Percentiles rank a stretch among this genome's conserved stretches.
phyloP scores from a whole-genome alignment of 2,888 invertebrate species.

The Pseudoips prasinana region DNA sequence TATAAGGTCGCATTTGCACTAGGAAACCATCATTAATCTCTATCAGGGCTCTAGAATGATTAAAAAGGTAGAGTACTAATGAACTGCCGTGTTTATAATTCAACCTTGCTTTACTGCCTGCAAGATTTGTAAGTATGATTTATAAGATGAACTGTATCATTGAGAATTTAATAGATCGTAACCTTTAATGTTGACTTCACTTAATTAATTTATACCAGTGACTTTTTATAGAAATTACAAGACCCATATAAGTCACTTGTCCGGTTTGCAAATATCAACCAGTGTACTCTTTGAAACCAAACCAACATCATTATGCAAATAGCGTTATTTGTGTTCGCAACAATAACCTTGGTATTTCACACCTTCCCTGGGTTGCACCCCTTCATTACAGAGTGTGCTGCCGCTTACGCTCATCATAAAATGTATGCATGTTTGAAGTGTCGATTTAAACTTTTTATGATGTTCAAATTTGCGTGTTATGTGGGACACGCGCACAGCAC shows the following conservation, averaged over 20 bases:
- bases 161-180: too few relatives aligned
- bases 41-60: too few relatives aligned
- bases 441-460: constrained; percentile 59
- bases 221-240: constrained; percentile 28
- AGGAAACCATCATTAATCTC: too few relatives aligned
- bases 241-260: constrained; percentile 32
- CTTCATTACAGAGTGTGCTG: constrained; percentile 36
- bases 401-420: constrained; percentile 45
- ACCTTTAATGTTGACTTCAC: too few relatives aligned
- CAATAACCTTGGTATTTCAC: constrained; percentile 58
- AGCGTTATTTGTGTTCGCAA: constrained; percentile 44
- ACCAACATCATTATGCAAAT: constrained; percentile 60
- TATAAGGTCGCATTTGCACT: too few relatives aligned
- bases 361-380: constrained; percentile 59
- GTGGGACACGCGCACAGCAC: constrained; percentile 74
- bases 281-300: constrained; percentile 52
- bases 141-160: too few relatives aligned
- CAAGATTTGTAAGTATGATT: too few relatives aligned
- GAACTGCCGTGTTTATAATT: too few relatives aligned
- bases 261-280: constrained; percentile 72
- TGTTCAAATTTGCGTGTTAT: constrained; percentile 70
- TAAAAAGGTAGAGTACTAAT: too few relatives aligned
- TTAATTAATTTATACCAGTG: too few relatives aligned
- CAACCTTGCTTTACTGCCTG: too few relatives aligned
- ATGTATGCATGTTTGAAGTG: constrained; percentile 55